A percentile compares a stretch with the other conserved stretches of the same genome.
Evolutionary conservation across 2,888 invertebrate genomes (phyloP).

Genomic region (Coecobrya sp.): DNA sequence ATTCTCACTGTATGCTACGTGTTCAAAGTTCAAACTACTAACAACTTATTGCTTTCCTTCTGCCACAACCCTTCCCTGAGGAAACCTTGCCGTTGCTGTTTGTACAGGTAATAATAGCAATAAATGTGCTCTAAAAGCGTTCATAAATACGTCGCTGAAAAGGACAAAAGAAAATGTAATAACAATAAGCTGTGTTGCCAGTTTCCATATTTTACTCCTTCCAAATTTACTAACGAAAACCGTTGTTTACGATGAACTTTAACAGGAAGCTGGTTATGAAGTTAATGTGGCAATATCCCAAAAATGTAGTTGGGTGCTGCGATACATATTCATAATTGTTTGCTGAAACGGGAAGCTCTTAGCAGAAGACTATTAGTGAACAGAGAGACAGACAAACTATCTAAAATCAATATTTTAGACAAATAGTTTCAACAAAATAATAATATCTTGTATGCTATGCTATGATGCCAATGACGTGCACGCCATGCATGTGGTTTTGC

Average conservation of each 20-base stretch:
- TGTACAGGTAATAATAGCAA: slow-evolving; percentile 18
- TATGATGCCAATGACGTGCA: slow-evolving; percentile 1
- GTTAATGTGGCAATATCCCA: too few species aligned
- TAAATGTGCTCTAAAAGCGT: neutral
- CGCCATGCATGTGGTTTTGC: slow-evolving; percentile 52
- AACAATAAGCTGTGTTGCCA: neutral
- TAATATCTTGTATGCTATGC: slow-evolving; percentile 8
- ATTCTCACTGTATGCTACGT: neutral
- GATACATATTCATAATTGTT: too few species aligned
- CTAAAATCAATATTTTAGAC: too few species aligned
- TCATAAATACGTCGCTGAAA: neutral
- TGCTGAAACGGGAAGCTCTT: too few species aligned
- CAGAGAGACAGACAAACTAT: neutral
- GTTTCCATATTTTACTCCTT: neutral
- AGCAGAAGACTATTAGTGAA: too few species aligned
- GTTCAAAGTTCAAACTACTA: slow-evolving; percentile 17
- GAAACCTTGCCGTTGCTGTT: slow-evolving; percentile 22
- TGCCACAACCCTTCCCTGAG: slow-evolving; percentile 35
- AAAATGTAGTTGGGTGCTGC: too few species aligned
- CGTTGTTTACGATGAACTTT: too few species aligned
- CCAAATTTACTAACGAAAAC: too few species aligned
- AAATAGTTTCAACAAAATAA: neutral
- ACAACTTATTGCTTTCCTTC: slow-evolving; percentile 11
- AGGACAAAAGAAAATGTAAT: neutral
- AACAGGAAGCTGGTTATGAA: too few species aligned